Evolutionary conservation across 37 sponge, comb jelly and placozoan species (phyloP).

Genomic region (Halichondria panicea): DNA sequence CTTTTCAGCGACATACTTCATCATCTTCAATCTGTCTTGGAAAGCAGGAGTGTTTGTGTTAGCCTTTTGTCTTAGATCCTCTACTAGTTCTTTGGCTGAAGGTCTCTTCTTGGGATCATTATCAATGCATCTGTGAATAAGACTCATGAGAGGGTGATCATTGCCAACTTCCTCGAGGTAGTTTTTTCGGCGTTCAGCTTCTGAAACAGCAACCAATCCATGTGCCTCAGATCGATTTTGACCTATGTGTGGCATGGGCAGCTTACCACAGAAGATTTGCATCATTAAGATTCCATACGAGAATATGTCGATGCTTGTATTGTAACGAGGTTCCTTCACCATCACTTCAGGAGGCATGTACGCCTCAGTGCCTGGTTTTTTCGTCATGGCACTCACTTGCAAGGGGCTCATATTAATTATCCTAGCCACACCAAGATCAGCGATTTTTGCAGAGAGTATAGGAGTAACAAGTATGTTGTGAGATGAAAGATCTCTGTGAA

Average conservation of each 20-base stretch:
- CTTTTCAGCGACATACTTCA: constrained; percentile 6
- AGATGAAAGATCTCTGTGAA: constrained; percentile 40
- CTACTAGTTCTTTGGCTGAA: neutral
- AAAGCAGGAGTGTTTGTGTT: neutral
- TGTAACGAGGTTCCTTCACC: constrained; percentile 25
- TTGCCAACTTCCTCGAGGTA: constrained; percentile 9
- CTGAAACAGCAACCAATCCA: constrained; percentile 7
- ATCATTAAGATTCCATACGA: constrained; percentile 36
- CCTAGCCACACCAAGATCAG: constrained; percentile 38
- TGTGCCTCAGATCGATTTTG: neutral
- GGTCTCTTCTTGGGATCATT: constrained; percentile 23
- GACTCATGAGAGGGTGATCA: constrained; percentile 28
- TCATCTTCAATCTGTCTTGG: neutral
- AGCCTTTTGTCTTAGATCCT: neutral
- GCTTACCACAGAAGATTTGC: constrained; percentile 19
- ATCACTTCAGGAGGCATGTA: constrained; percentile 49
- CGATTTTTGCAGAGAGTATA: constrained; percentile 20
- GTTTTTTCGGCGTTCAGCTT: constrained; percentile 18
- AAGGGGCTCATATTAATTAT: constrained; percentile 19
- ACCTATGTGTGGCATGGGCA: constrained; percentile 6
- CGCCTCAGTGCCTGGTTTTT: constrained; percentile 9
- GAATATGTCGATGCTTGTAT: constrained; percentile 22
- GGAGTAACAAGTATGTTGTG: constrained; percentile 36
- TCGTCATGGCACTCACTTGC: constrained; percentile 15
- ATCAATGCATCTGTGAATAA: constrained; percentile 22